Percentiles rank a stretch among this genome's conserved stretches.
phyloP scores from a whole-genome alignment of 2,888 invertebrate genomes.

The Stenotaenia linearis region DNA sequence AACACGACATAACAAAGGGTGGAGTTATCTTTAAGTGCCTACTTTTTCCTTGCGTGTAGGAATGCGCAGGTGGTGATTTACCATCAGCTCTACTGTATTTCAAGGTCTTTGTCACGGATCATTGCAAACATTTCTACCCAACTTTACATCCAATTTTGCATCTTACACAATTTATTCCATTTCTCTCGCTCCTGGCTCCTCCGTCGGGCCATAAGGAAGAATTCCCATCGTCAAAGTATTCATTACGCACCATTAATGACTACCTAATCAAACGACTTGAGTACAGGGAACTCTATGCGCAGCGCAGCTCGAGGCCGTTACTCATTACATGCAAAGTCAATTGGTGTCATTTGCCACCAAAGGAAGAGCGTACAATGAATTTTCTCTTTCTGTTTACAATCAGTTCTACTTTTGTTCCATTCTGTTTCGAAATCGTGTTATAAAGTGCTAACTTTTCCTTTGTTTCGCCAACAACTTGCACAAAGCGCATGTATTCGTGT shows the following conservation, averaged over 20 bases:
- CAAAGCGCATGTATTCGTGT: too few relatives aligned
- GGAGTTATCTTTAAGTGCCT: slow-evolving; percentile 13
- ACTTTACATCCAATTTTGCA: neutral
- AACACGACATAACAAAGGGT: neutral
- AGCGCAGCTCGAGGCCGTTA: slow-evolving; percentile 4
- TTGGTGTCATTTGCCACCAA: slow-evolving; percentile 24
- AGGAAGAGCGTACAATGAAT: neutral
- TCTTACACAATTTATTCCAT: neutral
- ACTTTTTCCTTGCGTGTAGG: neutral
- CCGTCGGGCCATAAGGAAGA: slow-evolving; percentile 8
- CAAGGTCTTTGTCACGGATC: slow-evolving; percentile 21
- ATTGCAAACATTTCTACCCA: neutral
- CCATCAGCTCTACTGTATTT: slow-evolving; percentile 24
- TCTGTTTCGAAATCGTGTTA: too few relatives aligned
- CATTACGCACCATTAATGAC: slow-evolving; percentile 21
- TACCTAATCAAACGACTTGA: slow-evolving; percentile 10
- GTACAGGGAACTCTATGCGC: slow-evolving; percentile 15
- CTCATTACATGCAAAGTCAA: slow-evolving; percentile 8
- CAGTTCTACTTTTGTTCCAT: neutral
- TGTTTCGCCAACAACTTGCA: too few relatives aligned
- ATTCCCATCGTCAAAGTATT: slow-evolving; percentile 23
- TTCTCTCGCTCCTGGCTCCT: neutral
- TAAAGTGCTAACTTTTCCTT: too few relatives aligned
- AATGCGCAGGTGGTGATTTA: slow-evolving; percentile 26
- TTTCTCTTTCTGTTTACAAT: neutral